Conservation (phyloP, 2,113 vertebrate genomes). For the Hippocampus abdominalis region DNA sequence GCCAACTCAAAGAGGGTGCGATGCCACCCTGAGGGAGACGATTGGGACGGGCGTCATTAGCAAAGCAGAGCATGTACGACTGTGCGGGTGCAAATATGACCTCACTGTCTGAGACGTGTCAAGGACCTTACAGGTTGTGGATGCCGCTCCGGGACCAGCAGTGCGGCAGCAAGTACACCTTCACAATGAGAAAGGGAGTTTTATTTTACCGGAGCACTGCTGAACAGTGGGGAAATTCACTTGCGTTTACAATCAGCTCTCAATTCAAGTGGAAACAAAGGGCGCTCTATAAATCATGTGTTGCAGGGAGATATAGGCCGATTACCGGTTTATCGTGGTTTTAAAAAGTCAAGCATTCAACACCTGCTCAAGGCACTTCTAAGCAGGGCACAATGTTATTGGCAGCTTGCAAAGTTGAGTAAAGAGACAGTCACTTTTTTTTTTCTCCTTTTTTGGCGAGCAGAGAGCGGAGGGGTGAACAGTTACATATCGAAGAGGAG, state of each 20-base stretch:
- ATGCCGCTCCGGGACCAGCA: neutral
- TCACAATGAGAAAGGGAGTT: neutral
- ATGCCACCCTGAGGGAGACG: conserved; percentile 26
- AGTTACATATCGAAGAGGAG: too few relatives aligned
- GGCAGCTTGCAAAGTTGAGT: too few relatives aligned
- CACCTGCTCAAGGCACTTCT: too few relatives aligned
- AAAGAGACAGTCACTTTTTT: too few relatives aligned
- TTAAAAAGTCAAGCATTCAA: too few relatives aligned
- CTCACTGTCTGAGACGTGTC: conserved; percentile 9
- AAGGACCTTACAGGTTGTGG: neutral
- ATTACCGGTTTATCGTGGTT: too few relatives aligned
- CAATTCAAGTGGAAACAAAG: neutral
- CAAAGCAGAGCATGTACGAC: conserved; percentile 25
- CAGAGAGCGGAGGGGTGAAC: too few relatives aligned
- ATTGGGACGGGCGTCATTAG: conserved; percentile 39
- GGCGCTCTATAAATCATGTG: too few relatives aligned
- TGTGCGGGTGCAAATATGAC: conserved; percentile 30
- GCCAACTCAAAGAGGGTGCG: neutral
- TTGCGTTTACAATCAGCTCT: neutral
- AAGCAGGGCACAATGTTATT: too few relatives aligned
- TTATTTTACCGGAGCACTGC: neutral
- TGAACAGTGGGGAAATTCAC: neutral
- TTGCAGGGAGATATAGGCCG: too few relatives aligned
- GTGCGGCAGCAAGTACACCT: neutral
- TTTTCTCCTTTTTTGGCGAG: too few relatives aligned